Percentiles rank a stretch among this genome's conserved stretches.
These are phyloP conservation scores for Urophycis tenuis DNA, from an alignment of 2,797 vertebrate species.

Conservation along the genomic window DNA sequence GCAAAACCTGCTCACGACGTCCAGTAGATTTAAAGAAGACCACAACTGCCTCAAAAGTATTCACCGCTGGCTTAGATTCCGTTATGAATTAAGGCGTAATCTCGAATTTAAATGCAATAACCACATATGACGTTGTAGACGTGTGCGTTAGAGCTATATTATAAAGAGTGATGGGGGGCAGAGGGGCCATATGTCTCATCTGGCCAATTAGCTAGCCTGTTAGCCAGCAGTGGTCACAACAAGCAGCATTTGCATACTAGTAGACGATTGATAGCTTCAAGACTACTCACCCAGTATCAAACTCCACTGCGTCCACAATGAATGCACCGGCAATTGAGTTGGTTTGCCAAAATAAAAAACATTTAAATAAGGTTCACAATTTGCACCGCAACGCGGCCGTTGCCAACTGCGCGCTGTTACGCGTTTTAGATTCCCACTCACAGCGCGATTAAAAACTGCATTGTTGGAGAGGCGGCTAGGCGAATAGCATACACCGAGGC, in stretches of 20 bases:
- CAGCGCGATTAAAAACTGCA: constrained; percentile 67
- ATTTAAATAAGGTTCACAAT: neutral
- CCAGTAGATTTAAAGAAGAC: constrained; percentile 12
- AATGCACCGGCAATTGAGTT: neutral
- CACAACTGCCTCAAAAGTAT: constrained; percentile 17
- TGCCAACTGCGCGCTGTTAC: constrained; percentile 33
- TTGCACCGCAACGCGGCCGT: constrained; percentile 8
- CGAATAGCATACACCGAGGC: constrained; percentile 56
- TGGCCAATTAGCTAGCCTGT: constrained; percentile 60
- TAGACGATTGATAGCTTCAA: constrained; percentile 45
- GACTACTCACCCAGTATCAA: constrained; percentile 59
- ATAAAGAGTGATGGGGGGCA: constrained; percentile 13
- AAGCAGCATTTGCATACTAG: constrained; percentile 41
- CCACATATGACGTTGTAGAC: neutral
- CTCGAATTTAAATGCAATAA: neutral
- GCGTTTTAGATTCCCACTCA: constrained; percentile 39
- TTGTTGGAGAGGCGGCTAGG: constrained; percentile 60
- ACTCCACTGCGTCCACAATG: constrained; percentile 27
- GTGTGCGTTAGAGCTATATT: neutral
- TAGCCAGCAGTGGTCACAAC: constrained; percentile 61
- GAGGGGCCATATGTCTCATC: constrained; percentile 45
- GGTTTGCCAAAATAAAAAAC: constrained; percentile 20
- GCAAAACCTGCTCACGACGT: constrained; percentile 36
- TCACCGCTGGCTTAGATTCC: neutral
- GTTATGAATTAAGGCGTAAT: neutral